phyloP scores from a whole-genome alignment of 2,888 invertebrate species.

The Tillus elongatus region DNA sequence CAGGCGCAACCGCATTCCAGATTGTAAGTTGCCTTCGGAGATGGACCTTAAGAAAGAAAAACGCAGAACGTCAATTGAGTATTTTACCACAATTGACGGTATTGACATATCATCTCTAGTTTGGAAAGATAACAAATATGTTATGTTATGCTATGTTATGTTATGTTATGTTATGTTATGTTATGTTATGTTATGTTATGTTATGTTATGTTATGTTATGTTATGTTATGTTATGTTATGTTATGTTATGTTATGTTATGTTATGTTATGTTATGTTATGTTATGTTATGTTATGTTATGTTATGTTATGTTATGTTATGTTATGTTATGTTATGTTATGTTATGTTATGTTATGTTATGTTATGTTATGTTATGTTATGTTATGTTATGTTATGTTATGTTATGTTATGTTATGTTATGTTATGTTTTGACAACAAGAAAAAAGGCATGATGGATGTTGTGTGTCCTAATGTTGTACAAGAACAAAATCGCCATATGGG shows the following conservation, averaged over 20 bases:
- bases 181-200: slow-evolving; percentile 16
- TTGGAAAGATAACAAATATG: slow-evolving; percentile 24
- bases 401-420: slow-evolving; percentile 19
- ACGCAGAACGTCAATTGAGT: slow-evolving; percentile 24
- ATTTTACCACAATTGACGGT: slow-evolving; percentile 21
- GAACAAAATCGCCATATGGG: slow-evolving; percentile 26
- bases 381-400: slow-evolving; percentile 16
- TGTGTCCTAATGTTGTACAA: slow-evolving; percentile 16
- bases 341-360: slow-evolving; percentile 17
- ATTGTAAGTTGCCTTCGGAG: slow-evolving; percentile 30
- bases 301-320: slow-evolving; percentile 17
- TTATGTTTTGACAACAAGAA: slow-evolving; percentile 10
- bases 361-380: slow-evolving; percentile 15
- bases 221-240: slow-evolving; percentile 18
- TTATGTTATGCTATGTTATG: slow-evolving; percentile 22
- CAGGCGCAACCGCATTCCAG: slow-evolving; percentile 27
- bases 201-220: slow-evolving; percentile 17
- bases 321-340: slow-evolving; percentile 18
- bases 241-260: slow-evolving; percentile 17
- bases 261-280: slow-evolving; percentile 15
- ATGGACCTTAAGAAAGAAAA: slow-evolving; percentile 23
- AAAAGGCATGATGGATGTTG: slow-evolving; percentile 16
- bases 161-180: slow-evolving; percentile 15
- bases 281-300: slow-evolving; percentile 16
- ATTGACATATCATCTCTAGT: slow-evolving; percentile 20